Evolutionary conservation across 2,797 vertebrate genomes (phyloP).

Genomic region (Lutjanus argentimaculatus): DNA sequence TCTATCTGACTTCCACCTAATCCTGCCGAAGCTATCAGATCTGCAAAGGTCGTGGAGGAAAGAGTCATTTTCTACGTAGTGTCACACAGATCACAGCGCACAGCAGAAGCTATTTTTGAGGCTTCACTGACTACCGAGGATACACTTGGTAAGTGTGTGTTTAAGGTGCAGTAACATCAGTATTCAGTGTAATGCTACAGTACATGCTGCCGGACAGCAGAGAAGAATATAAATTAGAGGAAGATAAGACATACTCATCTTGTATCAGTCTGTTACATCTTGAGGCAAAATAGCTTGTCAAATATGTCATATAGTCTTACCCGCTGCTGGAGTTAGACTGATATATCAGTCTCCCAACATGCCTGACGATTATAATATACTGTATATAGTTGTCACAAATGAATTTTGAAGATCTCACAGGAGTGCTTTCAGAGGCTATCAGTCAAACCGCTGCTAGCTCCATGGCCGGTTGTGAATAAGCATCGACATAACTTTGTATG

Average conservation of each 20-base stretch:
- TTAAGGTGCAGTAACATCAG: not conserved
- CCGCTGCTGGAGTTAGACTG: not conserved
- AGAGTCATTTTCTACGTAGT: conserved; percentile 9
- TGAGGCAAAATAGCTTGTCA: not conserved
- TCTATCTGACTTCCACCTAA: conserved; percentile 10
- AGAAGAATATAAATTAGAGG: not conserved
- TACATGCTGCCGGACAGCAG: not conserved
- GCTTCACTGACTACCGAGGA: conserved; percentile 14
- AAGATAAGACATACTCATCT: not conserved
- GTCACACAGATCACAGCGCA: conserved; percentile 15
- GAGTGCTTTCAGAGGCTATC: not conserved
- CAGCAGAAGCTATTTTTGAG: not conserved
- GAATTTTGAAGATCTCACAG: not conserved
- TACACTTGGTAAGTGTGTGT: not conserved
- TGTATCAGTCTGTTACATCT: not conserved
- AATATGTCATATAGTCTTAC: not conserved
- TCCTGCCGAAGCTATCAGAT: conserved; percentile 35
- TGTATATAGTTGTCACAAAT: not conserved
- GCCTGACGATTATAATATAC: not conserved
- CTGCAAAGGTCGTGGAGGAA: conserved; percentile 42
- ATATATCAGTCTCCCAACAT: not conserved
- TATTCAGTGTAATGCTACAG: not conserved
- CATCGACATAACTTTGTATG: not conserved
- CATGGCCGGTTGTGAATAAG: not conserved
- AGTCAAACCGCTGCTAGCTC: not conserved